Percentiles rank a stretch among this genome's conserved stretches.
These are phyloP conservation scores for Trichacis sp. DNA, from an alignment of 2,888 invertebrate genomes.

Conservation along the genomic window DNA sequence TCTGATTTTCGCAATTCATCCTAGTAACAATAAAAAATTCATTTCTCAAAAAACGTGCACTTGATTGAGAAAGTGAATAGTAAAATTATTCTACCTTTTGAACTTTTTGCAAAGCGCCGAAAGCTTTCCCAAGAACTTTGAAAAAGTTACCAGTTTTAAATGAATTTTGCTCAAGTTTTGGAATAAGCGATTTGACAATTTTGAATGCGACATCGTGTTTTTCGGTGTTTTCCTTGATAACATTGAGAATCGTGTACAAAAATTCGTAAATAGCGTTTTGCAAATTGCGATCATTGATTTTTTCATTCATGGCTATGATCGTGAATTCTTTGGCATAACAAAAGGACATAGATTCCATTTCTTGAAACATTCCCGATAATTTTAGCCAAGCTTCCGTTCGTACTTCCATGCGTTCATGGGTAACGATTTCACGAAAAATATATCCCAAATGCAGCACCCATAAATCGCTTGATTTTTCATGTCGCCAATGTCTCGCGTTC, in stretches of 20 bases:
- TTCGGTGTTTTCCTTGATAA: neutral
- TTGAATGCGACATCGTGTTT: slow-evolving; percentile 21
- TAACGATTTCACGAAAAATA: neutral
- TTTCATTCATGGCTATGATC: slow-evolving; percentile 13
- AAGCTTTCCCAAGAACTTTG: slow-evolving; percentile 54
- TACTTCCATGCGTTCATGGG: slow-evolving; percentile 47
- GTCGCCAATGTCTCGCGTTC: neutral
- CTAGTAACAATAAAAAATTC: slow-evolving; percentile 1
- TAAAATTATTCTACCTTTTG: slow-evolving; percentile 34
- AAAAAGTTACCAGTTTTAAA: slow-evolving; percentile 54
- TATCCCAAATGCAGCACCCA: slow-evolving; percentile 28
- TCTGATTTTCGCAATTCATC: slow-evolving; percentile 2
- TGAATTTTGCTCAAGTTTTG: slow-evolving; percentile 26
- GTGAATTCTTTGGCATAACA: slow-evolving; percentile 18
- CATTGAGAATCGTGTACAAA: slow-evolving; percentile 36
- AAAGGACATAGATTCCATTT: slow-evolving; percentile 13
- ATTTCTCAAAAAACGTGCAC: too few species aligned
- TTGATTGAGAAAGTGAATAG: too few species aligned
- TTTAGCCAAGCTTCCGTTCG: slow-evolving; percentile 52
- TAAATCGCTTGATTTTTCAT: slow-evolving; percentile 10
- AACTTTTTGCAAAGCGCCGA: slow-evolving; percentile 40
- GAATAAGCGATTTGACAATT: slow-evolving; percentile 36
- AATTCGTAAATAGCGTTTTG: slow-evolving; percentile 55
- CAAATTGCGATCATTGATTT: slow-evolving; percentile 49
- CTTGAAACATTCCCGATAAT: slow-evolving; percentile 16